Evolutionary conservation across 2,888 invertebrate genomes (phyloP), one percentile per base, ranked within the genome.

Genomic region (Oeneis ivallda): DNA sequence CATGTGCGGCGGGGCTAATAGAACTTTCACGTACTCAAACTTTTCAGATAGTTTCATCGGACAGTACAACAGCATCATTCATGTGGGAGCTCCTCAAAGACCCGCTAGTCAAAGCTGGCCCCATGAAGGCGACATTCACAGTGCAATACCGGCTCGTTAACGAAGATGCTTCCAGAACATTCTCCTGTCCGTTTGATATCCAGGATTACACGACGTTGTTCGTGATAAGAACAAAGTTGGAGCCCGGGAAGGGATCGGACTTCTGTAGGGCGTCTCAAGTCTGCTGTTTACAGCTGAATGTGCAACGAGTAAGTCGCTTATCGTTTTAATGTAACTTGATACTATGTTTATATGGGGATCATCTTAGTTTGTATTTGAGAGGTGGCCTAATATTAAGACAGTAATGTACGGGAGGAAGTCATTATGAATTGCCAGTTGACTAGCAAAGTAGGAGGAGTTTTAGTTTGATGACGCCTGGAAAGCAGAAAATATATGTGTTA

Each of bases 261-360:
- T 95, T 97, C 78, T 98, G 98, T 80, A 94, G 98, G 63, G 96
- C 97, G 50, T 97, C 97, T 68, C 95, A 96, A 70, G 95, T 98
- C 80, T 98, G 98, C 85, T 96, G 96, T 85, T 90, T 97, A 76
- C 95, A 95, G 81, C 87, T 97, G 66, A 94, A 93, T 71, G 95
- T 97, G 53, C 94, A 94, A 71, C 93, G 94, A 82, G 92, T 94
- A 62, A 77, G 59, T 52, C n/a, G 41, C 13, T 11, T 0, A 11
- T 43, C 1, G 1, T 13, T 13, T 4, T 10, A 8, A 43, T 43
- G 41, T 43, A 43, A 4, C 2, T 2, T n/a, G n/a, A n/a, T n/a
- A n/a, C n/a, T n/a, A n/a, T n/a, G n/a, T n/a, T n/a, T n/a, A n/a
- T n/a, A n/a, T n/a, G n/a, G n/a, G n/a, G n/a, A n/a, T n/a, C n/a